These are phyloP conservation scores for Coregonus clupeaformis DNA, from an alignment of 2,113 vertebrate genomes.

Conservation along the genomic window DNA sequence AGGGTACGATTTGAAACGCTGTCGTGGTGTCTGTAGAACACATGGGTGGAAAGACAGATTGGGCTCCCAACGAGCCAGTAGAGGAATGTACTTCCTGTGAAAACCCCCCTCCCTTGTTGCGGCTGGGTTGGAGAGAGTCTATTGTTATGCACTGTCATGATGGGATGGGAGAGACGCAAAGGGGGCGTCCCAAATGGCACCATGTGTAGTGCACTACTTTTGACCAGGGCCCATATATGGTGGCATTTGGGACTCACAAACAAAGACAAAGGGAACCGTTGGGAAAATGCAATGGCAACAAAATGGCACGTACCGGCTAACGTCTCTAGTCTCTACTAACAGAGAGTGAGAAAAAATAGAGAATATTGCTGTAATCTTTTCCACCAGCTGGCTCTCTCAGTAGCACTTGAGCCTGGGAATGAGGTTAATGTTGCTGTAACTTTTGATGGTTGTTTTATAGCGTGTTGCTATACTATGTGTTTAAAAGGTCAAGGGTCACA, in stretches of 20 bases:
- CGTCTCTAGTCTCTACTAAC: too few species aligned
- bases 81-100: conserved; percentile 63
- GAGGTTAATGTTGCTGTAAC: background rate
- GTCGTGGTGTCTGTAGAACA: conserved; percentile 41
- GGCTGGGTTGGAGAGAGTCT: conserved; percentile 40
- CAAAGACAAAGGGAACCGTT: conserved; percentile 47
- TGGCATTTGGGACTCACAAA: too few species aligned
- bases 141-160: conserved; percentile 51
- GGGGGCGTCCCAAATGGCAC: too few species aligned
- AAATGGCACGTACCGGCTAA: conserved; percentile 11
- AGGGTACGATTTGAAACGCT: conserved; percentile 1
- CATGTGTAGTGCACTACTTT: too few species aligned
- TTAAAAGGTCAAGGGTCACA: background rate
- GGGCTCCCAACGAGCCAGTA: conserved; percentile 19
- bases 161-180: conserved; percentile 33
- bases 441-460: background rate
- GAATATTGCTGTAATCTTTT: background rate
- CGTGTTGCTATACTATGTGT: background rate
- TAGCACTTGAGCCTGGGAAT: too few species aligned
- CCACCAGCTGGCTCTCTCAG: too few species aligned
- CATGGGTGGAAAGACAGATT: conserved; percentile 30
- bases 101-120: conserved; percentile 23
- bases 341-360: too few species aligned
- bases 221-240: too few species aligned
- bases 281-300: conserved; percentile 28